Evolutionary conservation across 2,888 invertebrate genomes (phyloP), one percentile per base, ranked within the genome.

Genomic region (Dynastes grantii): DNA sequence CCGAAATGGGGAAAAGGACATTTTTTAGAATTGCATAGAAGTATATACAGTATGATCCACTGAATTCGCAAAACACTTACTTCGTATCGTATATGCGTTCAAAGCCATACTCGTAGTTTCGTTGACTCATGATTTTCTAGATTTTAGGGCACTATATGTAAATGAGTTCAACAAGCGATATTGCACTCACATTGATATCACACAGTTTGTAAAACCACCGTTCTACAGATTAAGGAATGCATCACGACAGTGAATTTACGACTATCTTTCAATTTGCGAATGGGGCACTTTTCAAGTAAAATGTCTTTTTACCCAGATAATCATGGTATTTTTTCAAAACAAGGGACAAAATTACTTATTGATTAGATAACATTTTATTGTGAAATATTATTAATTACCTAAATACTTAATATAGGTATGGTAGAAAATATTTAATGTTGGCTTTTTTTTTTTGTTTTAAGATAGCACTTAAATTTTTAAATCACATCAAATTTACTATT

Each of bases 81-180:
- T 51, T 22, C 11, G 51, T n/a, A 49, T 68, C 68, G 29, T 68
- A 68, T 6, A 68, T 16, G 6, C 51, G 68, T 51, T 68, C 68
- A 13, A 40, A 68, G 5, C n/a, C 5, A 29, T 68, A 68, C 5
- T 16, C 3, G 8, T 67, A 67, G 11, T 67, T 45, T 40, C 22
- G 68, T 68, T 51, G 51, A 68, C 51, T 68, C 68, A 68, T 68
- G 40, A 29, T 51, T 68, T 16, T 51, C 8, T n/a, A 68, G 51
- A 13, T 68, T 68, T 6, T 51, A 27, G 1, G 8, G 22, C 51
- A 68, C 68, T 51, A 13, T 49, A 67, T 11, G 13, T 29, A 9
- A 27, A 29, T 29, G 51, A 68, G 49, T 68, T 68, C 68, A 68
- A 68, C 11, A 51, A 68, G 51, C 29, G 16, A 13, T n/a, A 68